Percentiles rank a stretch among this genome's conserved stretches.
phyloP scores from a whole-genome alignment of 2,113 vertebrate species.

The Salvelinus alpinus region DNA sequence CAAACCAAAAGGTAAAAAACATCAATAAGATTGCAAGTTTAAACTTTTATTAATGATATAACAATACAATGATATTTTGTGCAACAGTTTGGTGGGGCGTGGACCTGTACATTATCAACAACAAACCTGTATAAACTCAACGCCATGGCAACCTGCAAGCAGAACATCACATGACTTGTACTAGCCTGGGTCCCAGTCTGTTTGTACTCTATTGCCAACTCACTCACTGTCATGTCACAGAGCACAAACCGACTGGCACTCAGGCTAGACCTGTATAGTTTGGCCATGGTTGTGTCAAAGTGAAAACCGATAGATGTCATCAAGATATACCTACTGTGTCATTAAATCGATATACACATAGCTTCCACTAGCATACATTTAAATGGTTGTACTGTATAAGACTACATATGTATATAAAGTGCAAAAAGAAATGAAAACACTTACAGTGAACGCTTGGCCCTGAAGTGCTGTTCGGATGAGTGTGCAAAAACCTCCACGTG shows the following conservation, averaged over 20 bases:
- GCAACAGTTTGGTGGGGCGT: slow-evolving; percentile 88
- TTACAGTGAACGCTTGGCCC: slow-evolving; percentile 62
- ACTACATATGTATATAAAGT: slow-evolving; percentile 79
- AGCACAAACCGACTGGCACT: no score
- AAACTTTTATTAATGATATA: slow-evolving; percentile 93
- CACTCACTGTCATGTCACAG: no score
- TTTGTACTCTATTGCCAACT: no score
- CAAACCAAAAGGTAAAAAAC: slow-evolving; percentile 34
- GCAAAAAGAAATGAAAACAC: slow-evolving; percentile 71
- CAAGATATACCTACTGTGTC: slow-evolving; percentile 39
- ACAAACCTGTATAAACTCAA: slow-evolving; percentile 82
- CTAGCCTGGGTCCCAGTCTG: no score
- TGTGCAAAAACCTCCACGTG: slow-evolving; percentile 54
- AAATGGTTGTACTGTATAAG: slow-evolving; percentile 58
- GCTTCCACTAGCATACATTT: slow-evolving; percentile 66
- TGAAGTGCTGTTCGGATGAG: slow-evolving; percentile 68
- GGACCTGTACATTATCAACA: slow-evolving; percentile 87
- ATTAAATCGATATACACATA: slow-evolving; percentile 59
- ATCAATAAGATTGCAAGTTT: slow-evolving; percentile 64
- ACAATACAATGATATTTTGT: slow-evolving; percentile 99
- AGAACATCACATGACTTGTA: slow-evolving; percentile 61
- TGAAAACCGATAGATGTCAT: slow-evolving; percentile 55
- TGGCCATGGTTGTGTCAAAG: slow-evolving; percentile 80
- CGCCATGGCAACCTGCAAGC: slow-evolving; percentile 69
- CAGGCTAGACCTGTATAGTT: slow-evolving; percentile 59